A percentile compares a stretch with the other conserved stretches of the same genome.
Evolutionary conservation across 2,888 invertebrate genomes (phyloP).

Genomic region (Aspidiotus destructor): DNA sequence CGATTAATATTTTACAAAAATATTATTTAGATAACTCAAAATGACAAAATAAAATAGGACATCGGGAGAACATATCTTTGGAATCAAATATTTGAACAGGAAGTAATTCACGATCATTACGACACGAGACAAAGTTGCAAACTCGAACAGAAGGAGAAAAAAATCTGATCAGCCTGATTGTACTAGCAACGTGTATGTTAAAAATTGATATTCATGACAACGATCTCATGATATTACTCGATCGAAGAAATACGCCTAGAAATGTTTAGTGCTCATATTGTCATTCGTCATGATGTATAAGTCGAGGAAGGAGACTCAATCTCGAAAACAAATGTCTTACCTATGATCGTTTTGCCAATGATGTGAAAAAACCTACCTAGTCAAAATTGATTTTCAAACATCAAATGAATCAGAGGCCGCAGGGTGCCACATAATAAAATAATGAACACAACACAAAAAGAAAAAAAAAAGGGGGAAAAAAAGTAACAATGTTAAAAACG

Average conservation of each 20-base stretch:
- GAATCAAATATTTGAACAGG: too few species aligned
- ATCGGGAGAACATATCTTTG: too few species aligned
- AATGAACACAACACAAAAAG: conserved; percentile 10
- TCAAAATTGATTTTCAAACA: too few species aligned
- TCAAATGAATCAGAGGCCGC: too few species aligned
- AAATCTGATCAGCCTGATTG: conserved; percentile 2
- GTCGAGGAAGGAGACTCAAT: background rate
- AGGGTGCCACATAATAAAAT: conserved; percentile 7
- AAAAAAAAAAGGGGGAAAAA: background rate
- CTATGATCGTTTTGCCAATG: background rate
- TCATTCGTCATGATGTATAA: background rate
- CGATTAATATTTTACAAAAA: too few species aligned
- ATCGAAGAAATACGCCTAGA: background rate
- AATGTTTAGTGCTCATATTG: conserved; percentile 7
- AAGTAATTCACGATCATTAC: too few species aligned
- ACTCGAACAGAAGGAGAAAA: background rate
- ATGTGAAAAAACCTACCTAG: background rate
- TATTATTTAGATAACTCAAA: too few species aligned
- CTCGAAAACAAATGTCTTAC: conserved; percentile 9
- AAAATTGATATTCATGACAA: background rate
- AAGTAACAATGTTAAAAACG: conserved; percentile 6
- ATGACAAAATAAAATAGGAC: too few species aligned
- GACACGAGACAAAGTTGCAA: too few species aligned
- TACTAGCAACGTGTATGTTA: background rate
- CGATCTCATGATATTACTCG: background rate